These are phyloP conservation scores for Polydrusus pterygomalis DNA, from an alignment of 2,888 invertebrate genomes.

Conservation along the genomic window DNA sequence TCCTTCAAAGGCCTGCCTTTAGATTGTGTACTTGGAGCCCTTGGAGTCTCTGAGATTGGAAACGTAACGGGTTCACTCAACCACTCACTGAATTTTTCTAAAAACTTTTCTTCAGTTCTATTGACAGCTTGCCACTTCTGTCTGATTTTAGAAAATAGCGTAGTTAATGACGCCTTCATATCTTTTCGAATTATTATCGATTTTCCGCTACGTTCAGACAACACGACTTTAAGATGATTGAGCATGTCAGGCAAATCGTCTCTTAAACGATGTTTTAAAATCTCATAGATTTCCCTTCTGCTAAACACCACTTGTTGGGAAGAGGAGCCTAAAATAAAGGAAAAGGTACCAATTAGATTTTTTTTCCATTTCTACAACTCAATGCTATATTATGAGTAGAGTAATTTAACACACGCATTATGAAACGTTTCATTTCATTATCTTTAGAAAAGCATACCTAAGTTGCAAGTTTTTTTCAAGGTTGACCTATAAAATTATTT, in stretches of 20 bases:
- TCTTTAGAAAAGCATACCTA: neutral
- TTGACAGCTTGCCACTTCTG: neutral
- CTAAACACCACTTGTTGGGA: slow-evolving; percentile 4
- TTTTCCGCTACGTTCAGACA: slow-evolving; percentile 10
- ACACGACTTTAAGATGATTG: neutral
- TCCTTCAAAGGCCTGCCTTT: slow-evolving; percentile 8
- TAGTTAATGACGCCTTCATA: slow-evolving; percentile 7
- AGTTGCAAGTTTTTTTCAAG: neutral
- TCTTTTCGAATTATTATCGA: slow-evolving; percentile 11
- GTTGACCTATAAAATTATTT: neutral
- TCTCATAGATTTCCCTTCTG: neutral
- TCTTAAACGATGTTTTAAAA: neutral
- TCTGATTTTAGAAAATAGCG: neutral
- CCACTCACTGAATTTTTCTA: slow-evolving; percentile 7
- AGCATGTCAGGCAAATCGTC: neutral
- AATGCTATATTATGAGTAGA: too few relatives aligned
- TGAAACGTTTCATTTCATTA: neutral
- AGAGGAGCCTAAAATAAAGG: slow-evolving; percentile 1
- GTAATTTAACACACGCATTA: neutral
- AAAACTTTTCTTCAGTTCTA: neutral
- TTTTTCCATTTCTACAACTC: too few relatives aligned
- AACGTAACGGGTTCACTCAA: slow-evolving; percentile 4
- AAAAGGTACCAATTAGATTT: neutral
- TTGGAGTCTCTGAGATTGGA: neutral
- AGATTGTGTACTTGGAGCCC: neutral